Percentiles rank a stretch among this genome's conserved stretches.
phyloP scores from a whole-genome alignment of 2,113 vertebrate species.

The Vimba vimba region DNA sequence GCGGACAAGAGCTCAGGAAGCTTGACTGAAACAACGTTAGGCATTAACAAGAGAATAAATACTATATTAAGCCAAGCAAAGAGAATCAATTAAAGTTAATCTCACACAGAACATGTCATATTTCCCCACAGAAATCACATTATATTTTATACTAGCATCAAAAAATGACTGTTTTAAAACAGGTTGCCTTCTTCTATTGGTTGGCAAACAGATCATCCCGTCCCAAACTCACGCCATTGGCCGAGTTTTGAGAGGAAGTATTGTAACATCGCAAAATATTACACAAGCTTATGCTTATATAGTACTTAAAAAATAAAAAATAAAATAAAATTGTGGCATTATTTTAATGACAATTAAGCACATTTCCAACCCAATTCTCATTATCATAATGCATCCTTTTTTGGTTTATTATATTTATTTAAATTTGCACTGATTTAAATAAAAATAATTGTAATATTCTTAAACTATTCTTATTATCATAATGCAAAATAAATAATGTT shows the following conservation, averaged over 20 bases:
- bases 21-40: not conserved
- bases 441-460: too few species aligned
- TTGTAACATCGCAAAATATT: too few species aligned
- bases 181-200: not conserved
- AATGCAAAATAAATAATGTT: too few species aligned
- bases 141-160: not conserved
- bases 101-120: not conserved
- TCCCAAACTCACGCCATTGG: not conserved
- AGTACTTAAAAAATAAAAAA: not conserved
- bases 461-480: too few species aligned
- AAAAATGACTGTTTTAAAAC: not conserved
- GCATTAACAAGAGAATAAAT: not conserved
- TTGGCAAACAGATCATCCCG: too few species aligned
- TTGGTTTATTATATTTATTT: too few species aligned
- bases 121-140: constrained; percentile 1
- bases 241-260: too few species aligned
- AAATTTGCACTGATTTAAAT: too few species aligned
- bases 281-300: not conserved
- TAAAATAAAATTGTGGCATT: not conserved
- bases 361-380: too few species aligned
- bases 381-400: too few species aligned
- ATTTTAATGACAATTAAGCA: not conserved
- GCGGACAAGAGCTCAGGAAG: constrained; percentile 6
- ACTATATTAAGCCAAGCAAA: constrained; percentile 4
- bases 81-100: not conserved